Conservation (phyloP, 2,888 invertebrate species). For the Xestia rhomboidea region DNA sequence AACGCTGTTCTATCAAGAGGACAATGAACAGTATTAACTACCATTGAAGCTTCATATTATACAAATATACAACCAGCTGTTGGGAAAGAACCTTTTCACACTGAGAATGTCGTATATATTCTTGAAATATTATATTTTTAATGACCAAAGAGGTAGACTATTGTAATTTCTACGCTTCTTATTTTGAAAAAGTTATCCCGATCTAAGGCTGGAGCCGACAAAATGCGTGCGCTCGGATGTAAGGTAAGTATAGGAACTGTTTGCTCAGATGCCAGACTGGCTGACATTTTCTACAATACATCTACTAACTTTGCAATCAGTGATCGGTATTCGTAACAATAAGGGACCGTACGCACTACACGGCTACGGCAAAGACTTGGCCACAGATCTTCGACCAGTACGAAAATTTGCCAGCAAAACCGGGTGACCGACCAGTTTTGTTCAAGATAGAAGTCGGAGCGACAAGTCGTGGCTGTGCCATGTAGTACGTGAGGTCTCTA, state of each 20-base stretch:
- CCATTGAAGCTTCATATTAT: constrained; percentile 10
- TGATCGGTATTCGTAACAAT: background rate
- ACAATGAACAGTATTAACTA: constrained; percentile 41
- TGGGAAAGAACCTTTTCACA: constrained; percentile 2
- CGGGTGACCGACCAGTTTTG: background rate
- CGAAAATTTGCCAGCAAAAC: background rate
- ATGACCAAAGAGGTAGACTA: background rate
- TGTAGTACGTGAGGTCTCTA: background rate
- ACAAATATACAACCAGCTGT: background rate
- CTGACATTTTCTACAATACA: background rate
- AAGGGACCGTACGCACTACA: background rate
- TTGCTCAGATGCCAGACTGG: too few species aligned
- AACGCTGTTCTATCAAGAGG: constrained; percentile 44
- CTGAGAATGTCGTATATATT: background rate
- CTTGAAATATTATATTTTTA: background rate
- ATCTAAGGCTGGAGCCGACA: background rate
- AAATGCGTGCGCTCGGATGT: background rate
- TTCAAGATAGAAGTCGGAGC: background rate
- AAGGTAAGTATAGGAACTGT: background rate
- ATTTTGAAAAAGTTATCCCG: constrained; percentile 13
- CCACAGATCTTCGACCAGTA: background rate
- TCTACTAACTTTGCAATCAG: background rate
- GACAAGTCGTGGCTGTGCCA: background rate
- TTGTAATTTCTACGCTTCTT: background rate
- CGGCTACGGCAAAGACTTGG: background rate